Base-by-base conservation (phyloP, 2,113 vertebrate species). In the Cromileptes altivelis region DNA sequence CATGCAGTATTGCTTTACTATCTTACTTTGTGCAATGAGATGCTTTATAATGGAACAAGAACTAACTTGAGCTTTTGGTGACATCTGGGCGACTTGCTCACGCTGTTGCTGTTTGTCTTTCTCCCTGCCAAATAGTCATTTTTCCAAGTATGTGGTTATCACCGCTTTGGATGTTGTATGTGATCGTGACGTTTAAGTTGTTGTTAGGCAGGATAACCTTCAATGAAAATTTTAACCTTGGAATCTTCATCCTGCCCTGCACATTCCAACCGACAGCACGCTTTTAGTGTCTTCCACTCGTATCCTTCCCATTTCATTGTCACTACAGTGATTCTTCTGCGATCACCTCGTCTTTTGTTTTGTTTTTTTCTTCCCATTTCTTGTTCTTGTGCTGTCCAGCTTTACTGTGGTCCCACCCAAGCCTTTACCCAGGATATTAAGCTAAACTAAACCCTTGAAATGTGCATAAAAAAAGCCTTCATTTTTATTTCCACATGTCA, bases 381-480 rank as follows among this genome's bases (percentile, higher is more conserved):
- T 76, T 80, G 49, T 83, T 74, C 68, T 69, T 67, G 71, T 73
- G 64, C 72, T 89, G 7, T 84, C 74, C 81, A 91, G 85, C 89
- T 94, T 92, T 86, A 91, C 86, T 86, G 90, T 91, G 83, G 88
- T 91, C 82, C 88, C 83, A 86, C 87, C 80, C 83, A 86, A 89
- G 90, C 92, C 89, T 89, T 90, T 88, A 93, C 88, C 91, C 94
- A 95, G 93, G 88, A 82, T 88, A 91, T 93, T 95, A 95, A 95
- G 94, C 94, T 94, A 95, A 93, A 87, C 74, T 78, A 91, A 92
- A 93, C 92, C 94, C 94, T 92, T 93, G 71, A 93, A 94, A 95
- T 95, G 94, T 95, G 94, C 93, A 93, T 86, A 11, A 85, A 81
- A 90, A 92, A 87, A 73, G 80, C 83, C 77, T 85, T 82, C n/a